Percentiles rank a stretch among this genome's conserved stretches.
Conservation (phyloP, 2,888 invertebrate genomes). For the Metalampra italica region DNA sequence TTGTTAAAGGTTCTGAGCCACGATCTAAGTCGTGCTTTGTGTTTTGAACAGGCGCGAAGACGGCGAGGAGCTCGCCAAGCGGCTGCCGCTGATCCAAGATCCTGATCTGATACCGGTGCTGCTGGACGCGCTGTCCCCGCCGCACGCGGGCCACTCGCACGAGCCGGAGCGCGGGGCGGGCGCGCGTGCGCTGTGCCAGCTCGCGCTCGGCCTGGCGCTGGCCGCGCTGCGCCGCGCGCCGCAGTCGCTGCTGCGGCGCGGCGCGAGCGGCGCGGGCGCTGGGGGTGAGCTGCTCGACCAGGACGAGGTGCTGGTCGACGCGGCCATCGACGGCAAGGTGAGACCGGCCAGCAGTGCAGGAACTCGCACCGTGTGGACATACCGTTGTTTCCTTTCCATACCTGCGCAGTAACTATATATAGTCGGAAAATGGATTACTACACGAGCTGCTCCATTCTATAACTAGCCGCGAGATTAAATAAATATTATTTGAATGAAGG, state of each 20-base stretch:
- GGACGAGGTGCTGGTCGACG: slow-evolving; percentile 88
- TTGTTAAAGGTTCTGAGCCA: no score
- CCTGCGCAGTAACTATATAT: no score
- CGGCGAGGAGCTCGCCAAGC: slow-evolving; percentile 84
- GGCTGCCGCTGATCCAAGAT: slow-evolving; percentile 82
- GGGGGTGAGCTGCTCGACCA: slow-evolving; percentile 78
- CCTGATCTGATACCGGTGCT: slow-evolving; percentile 75
- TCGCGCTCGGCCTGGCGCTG: slow-evolving; percentile 51
- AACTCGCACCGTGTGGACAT: no score
- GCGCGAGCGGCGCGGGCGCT: slow-evolving; percentile 24
- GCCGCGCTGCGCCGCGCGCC: slow-evolving; percentile 66
- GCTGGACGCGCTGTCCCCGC: slow-evolving; percentile 67
- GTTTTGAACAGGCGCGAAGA: slow-evolving; percentile 80
- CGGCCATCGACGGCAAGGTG: slow-evolving; percentile 85
- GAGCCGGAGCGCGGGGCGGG: slow-evolving; percentile 21
- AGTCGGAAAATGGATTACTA: no score
- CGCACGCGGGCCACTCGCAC: slow-evolving; percentile 23
- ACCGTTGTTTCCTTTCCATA: no score
- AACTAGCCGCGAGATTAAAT: no score
- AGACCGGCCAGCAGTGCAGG: background rate
- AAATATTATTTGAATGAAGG: no score
- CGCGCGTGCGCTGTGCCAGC: slow-evolving; percentile 51
- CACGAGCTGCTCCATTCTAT: no score
- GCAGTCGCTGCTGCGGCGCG: slow-evolving; percentile 45
- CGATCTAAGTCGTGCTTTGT: no score